Evolutionary conservation across 2,888 invertebrate genomes (phyloP).

Genomic region (Standfussiana lucernea): DNA sequence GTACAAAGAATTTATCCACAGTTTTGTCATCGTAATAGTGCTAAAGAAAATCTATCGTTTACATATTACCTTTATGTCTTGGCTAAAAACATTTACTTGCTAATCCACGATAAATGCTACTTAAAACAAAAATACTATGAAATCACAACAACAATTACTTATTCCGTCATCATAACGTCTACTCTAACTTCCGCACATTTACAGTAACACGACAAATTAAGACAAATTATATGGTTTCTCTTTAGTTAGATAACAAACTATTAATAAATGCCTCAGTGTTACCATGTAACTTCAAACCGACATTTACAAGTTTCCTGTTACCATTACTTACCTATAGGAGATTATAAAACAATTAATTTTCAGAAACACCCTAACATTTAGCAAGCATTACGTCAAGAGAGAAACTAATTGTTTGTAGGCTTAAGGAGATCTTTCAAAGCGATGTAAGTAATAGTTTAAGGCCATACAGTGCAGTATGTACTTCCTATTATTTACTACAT

Average conservation of each 20-base stretch:
- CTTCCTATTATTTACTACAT: too few species aligned
- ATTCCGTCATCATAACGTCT: background rate
- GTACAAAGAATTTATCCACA: too few species aligned
- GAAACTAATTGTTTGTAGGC: background rate
- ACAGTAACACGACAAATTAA: background rate
- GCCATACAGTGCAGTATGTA: background rate
- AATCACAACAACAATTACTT: background rate
- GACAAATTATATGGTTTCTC: background rate
- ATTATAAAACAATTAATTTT: conserved; percentile 37
- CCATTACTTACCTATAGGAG: conserved; percentile 18
- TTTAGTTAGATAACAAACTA: conserved; percentile 1
- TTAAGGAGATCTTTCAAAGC: background rate
- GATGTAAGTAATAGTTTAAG: background rate
- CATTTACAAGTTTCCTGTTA: conserved; percentile 19
- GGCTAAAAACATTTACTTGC: background rate
- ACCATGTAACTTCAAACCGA: background rate
- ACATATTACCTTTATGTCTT: background rate
- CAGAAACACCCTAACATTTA: background rate
- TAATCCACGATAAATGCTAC: background rate
- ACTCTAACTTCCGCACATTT: background rate
- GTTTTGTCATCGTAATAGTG: background rate
- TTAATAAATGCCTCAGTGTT: background rate
- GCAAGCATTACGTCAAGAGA: background rate
- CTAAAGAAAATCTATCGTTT: background rate
- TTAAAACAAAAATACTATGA: background rate